Evolutionary conservation across 1,140 invertebrate genomes (phyloP), one percentile per base, ranked within the genome.

Genomic region (Caenorhabditis remanei): DNA sequence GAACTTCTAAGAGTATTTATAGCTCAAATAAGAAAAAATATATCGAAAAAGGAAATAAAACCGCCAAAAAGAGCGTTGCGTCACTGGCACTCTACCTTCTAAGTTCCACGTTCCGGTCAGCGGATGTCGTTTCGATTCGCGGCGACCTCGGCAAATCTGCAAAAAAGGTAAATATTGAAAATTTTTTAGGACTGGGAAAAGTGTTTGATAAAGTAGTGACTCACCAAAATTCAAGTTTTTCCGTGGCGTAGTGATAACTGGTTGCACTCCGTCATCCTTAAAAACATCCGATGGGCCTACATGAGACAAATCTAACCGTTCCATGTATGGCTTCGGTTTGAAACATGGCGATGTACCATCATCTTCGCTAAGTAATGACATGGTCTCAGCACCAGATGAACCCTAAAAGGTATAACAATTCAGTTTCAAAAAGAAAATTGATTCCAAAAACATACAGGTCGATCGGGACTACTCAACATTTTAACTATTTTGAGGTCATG

Each of bases 61-160:
- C 50, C 16, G 9, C 50, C 50, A 53, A 48, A 79, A 79, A 43
- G 24, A 21, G n/a, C 8, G n/a, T 9, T 50, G 46, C 46, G 71
- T 43, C 61, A 65, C 61, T n/a, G 32, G 61, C 43, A 50, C 43
- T 79, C 71, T 13, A 79, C 71, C 71, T 79, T 79, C 71, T 79
- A 50, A 79, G 71, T 79, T 79, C 71, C 71, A 79, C 71, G 71
- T 79, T 79, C 71, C 46, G 71, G 71, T 79, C 71, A 50, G 71
- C 71, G 71, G 71, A 79, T 79, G 71, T 50, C 71, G 71, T 79
- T n/a, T 79, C 71, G n/a, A 79, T 50, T 19, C 71, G 71, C 43
- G 71, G 71, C 71, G 71, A 79, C 71, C 71, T 79, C 13, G 71
- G 71, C 71, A 79, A 79, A 79, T 79, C 71, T 79, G 43, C 71